A percentile compares a stretch with the other conserved stretches of the same genome.
Conservation (phyloP, 1,140 invertebrate genomes). For the Thaumetopoea pityocampa region DNA sequence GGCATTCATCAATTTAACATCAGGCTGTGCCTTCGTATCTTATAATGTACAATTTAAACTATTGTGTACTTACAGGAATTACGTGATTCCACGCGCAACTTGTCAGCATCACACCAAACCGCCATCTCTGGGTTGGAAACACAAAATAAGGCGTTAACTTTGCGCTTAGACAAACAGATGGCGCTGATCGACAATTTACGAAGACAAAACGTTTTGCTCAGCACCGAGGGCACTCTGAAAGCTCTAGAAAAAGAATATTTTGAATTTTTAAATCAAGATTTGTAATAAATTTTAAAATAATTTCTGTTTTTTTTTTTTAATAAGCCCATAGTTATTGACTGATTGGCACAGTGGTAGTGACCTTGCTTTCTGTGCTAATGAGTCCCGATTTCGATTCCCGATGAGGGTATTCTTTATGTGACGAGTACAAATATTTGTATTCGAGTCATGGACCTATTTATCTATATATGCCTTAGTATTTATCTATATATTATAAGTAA, state of each 20-base stretch:
- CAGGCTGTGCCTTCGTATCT: too few relatives aligned
- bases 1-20: not conserved
- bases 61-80: slow-evolving; percentile 39
- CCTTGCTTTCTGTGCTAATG: too few relatives aligned
- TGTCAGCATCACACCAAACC: slow-evolving; percentile 38
- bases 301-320: not conserved
- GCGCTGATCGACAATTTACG: slow-evolving; percentile 47
- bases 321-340: too few relatives aligned
- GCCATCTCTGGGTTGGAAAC: slow-evolving; percentile 38
- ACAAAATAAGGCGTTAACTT: slow-evolving; percentile 26
- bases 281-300: slow-evolving; percentile 7
- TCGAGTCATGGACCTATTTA: too few relatives aligned
- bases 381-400: too few relatives aligned
- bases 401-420: too few relatives aligned
- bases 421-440: too few relatives aligned
- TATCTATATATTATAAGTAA: too few relatives aligned
- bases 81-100: slow-evolving; percentile 32
- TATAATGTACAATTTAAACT: too few relatives aligned
- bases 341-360: too few relatives aligned
- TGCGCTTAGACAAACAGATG: slow-evolving; percentile 32
- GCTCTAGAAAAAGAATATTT: slow-evolving; percentile 39
- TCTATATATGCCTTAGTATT: too few relatives aligned
- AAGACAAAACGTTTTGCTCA: slow-evolving; percentile 39
- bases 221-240: slow-evolving; percentile 32
- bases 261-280: slow-evolving; percentile 39